A percentile compares a stretch with the other conserved stretches of the same genome.
These are phyloP conservation scores for Chalcis sispes DNA, from an alignment of 2,888 invertebrate genomes.

Conservation along the genomic window DNA sequence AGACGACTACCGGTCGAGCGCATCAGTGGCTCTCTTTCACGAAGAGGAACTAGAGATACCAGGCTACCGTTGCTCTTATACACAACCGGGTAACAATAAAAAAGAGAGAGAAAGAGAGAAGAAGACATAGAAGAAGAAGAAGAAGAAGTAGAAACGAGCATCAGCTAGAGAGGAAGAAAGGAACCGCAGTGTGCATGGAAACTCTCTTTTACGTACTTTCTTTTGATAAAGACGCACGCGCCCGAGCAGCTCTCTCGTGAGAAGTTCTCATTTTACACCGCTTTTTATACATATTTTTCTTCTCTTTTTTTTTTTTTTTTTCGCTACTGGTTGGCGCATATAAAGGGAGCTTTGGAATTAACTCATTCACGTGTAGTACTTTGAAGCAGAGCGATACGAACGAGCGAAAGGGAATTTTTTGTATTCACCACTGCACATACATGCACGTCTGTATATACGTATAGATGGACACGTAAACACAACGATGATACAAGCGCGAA, in stretches of 20 bases:
- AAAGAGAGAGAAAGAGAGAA: slow-evolving; percentile 10
- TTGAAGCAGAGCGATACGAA: too few species aligned
- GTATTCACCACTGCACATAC: too few species aligned
- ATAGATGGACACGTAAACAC: too few species aligned
- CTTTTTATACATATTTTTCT: too few species aligned
- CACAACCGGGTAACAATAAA: not conserved
- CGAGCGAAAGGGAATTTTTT: too few species aligned
- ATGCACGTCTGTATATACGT: too few species aligned
- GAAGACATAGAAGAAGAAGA: not conserved
- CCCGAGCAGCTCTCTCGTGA: not conserved
- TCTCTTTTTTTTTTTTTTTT: too few species aligned
- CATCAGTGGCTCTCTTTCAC: not conserved
- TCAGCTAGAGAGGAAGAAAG: not conserved
- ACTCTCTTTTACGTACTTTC: slow-evolving; percentile 51
- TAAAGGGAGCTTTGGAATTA: slow-evolving; percentile 44
- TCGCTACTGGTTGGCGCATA: not conserved
- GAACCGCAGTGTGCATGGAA: slow-evolving; percentile 6
- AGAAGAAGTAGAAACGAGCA: not conserved
- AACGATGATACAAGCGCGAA: too few species aligned
- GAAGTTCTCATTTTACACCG: slow-evolving; percentile 28
- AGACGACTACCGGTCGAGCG: too few species aligned
- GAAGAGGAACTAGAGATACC: slow-evolving; percentile 11
- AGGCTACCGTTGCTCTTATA: too few species aligned
- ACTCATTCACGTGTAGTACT: slow-evolving; percentile 41
- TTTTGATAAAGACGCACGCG: slow-evolving; percentile 47